A percentile compares a stretch with the other conserved stretches of the same genome.
These are phyloP conservation scores for Puffinus mauretanicus DNA, from an alignment of 2,113 vertebrate genomes.

Conservation along the genomic window DNA sequence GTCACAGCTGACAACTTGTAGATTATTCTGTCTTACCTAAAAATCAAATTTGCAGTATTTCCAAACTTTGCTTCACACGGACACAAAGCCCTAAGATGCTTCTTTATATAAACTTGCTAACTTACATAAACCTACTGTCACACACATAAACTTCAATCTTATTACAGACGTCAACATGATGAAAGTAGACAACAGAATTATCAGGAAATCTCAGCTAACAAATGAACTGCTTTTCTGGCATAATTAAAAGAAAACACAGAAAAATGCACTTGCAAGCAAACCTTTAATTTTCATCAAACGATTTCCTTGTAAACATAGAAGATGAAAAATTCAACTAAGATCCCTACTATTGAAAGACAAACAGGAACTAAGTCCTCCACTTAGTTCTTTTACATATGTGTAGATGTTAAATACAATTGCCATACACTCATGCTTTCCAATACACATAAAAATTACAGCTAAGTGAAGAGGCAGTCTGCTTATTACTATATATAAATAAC, in stretches of 20 bases:
- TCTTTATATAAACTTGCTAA: background rate
- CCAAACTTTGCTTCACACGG: background rate
- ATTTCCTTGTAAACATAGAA: slow-evolving; percentile 19
- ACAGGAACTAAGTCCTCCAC: background rate
- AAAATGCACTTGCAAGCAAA: slow-evolving; percentile 46
- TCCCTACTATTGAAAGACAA: background rate
- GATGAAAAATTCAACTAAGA: slow-evolving; percentile 8
- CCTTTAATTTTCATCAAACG: slow-evolving; percentile 56
- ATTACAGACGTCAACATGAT: background rate
- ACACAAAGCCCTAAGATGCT: background rate
- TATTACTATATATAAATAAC: slow-evolving; percentile 11
- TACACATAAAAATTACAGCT: slow-evolving; percentile 25
- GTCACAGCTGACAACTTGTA: background rate
- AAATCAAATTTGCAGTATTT: background rate
- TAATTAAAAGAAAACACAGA: slow-evolving; percentile 27
- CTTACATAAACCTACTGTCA: background rate
- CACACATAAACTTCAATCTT: background rate
- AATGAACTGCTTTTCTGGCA: background rate
- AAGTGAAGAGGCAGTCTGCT: slow-evolving; percentile 25
- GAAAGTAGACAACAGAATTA: background rate
- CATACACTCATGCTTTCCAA: slow-evolving; percentile 54
- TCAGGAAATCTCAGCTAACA: background rate
- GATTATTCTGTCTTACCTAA: background rate
- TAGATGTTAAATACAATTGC: slow-evolving; percentile 20
- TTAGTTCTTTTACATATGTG: slow-evolving; percentile 10